Conservation (phyloP, 2,113 vertebrate species). For the Dasyprocta punctata region DNA sequence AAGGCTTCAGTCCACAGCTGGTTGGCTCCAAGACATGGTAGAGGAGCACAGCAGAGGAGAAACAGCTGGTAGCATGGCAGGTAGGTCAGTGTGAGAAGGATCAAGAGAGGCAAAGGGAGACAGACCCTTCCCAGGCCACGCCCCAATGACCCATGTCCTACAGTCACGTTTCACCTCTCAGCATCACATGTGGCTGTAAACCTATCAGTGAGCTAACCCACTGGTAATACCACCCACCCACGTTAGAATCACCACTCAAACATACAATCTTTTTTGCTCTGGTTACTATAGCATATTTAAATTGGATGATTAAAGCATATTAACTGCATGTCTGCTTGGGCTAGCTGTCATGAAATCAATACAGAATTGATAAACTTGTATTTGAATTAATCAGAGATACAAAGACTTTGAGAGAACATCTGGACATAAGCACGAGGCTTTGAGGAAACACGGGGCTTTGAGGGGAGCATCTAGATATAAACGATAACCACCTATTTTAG, state of each 20-base stretch:
- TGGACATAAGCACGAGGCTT: neutral
- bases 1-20: neutral
- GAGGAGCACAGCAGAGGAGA: neutral
- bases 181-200: neutral
- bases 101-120: neutral
- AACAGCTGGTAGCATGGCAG: neutral
- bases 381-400: neutral
- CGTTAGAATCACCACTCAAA: neutral
- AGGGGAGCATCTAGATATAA: no score
- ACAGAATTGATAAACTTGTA: neutral
- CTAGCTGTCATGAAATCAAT: neutral
- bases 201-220: neutral
- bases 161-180: neutral
- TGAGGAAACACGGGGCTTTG: no score
- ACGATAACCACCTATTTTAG: neutral
- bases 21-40: neutral
- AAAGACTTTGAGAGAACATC: neutral
- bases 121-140: neutral
- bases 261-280: neutral
- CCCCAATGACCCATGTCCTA: neutral
- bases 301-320: conserved; percentile 2
- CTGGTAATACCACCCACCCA: neutral
- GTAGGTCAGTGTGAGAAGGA: neutral
- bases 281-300: neutral
- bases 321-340: neutral